Evolutionary conservation across 1,140 invertebrate genomes (phyloP).

Genomic region (Vanessa tameamea): DNA sequence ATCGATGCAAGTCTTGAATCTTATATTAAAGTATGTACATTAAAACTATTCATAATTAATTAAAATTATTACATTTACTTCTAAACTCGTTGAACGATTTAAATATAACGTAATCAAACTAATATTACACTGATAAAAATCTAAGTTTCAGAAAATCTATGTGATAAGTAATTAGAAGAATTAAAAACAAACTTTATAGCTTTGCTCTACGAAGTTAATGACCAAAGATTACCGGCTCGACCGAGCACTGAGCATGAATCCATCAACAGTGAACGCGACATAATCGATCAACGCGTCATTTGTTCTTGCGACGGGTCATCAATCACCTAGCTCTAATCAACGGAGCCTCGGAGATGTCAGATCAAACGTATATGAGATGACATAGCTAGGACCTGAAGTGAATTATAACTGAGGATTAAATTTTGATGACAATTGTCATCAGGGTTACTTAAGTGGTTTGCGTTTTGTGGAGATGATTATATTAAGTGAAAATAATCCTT

Average conservation of each 20-base stretch:
- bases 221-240: slow-evolving; percentile 11
- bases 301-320: slow-evolving; percentile 36
- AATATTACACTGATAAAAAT: neutral
- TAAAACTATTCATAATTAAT: too few species aligned
- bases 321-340: slow-evolving; percentile 31
- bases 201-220: neutral
- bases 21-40: too few species aligned
- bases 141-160: neutral
- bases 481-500: too few species aligned
- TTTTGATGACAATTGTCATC: neutral
- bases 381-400: neutral
- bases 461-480: too few species aligned
- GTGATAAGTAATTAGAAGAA: neutral
- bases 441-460: neutral
- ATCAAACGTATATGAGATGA: slow-evolving; percentile 24
- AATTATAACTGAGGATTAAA: neutral
- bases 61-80: too few species aligned
- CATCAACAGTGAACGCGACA: slow-evolving; percentile 26
- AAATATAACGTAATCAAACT: too few species aligned
- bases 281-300: slow-evolving; percentile 37
- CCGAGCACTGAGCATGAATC: slow-evolving; percentile 8
- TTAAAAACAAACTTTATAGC: slow-evolving; percentile 2
- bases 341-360: slow-evolving; percentile 17
- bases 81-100: too few species aligned
- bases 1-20: too few species aligned